These are phyloP conservation scores for Heliconius hermathena DNA, from an alignment of 1,140 invertebrate genomes.

Conservation along the genomic window DNA sequence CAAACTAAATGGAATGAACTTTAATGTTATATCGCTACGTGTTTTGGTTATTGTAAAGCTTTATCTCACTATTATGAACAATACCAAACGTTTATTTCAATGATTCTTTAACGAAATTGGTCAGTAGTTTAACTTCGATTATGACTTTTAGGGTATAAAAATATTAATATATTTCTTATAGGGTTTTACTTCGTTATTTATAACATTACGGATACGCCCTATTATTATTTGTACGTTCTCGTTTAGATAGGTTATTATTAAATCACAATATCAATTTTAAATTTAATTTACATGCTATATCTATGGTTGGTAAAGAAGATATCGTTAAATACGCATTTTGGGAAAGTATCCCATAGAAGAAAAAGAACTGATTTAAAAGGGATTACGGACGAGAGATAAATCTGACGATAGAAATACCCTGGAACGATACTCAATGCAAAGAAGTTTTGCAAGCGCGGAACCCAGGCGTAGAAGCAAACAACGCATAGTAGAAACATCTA, in stretches of 20 bases:
- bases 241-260: constrained; percentile 69
- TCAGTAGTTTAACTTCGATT: constrained; percentile 64
- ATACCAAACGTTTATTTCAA: constrained; percentile 46
- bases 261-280: constrained; percentile 59
- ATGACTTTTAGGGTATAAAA: constrained; percentile 75
- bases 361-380: background rate
- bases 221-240: constrained; percentile 78
- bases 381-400: background rate
- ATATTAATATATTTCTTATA: constrained; percentile 70
- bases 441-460: background rate
- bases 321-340: constrained; percentile 36
- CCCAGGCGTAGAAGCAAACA: background rate
- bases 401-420: constrained; percentile 4
- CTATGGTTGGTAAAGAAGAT: constrained; percentile 57
- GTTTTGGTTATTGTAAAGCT: constrained; percentile 63
- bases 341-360: background rate
- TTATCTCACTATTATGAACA: constrained; percentile 61
- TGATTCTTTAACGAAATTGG: constrained; percentile 56
- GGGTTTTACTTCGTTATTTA: constrained; percentile 56
- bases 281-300: constrained; percentile 58
- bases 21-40: constrained; percentile 55
- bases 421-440: background rate
- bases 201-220: constrained; percentile 63
- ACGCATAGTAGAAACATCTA: background rate
- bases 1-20: constrained; percentile 67